These are phyloP conservation scores for Invenusta paracnida DNA, from an alignment of 2,888 invertebrate genomes.

Conservation along the genomic window DNA sequence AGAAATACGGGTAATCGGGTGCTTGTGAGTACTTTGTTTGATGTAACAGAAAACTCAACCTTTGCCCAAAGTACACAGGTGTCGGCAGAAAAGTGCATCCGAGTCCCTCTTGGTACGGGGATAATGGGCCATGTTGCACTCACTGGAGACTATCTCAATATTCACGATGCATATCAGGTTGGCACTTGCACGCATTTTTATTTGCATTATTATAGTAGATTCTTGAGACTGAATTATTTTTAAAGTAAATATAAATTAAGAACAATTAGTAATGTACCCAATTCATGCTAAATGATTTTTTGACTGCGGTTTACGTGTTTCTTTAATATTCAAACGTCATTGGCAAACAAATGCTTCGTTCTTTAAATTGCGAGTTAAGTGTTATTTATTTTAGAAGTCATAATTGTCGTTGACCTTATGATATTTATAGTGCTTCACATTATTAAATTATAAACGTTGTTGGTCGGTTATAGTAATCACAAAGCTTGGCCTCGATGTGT, in stretches of 20 bases:
- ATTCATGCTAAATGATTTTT: not conserved
- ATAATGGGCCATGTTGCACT: conserved; percentile 57
- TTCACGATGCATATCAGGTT: conserved; percentile 58
- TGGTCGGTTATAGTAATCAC: too few relatives aligned
- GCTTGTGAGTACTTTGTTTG: conserved; percentile 57
- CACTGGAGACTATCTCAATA: conserved; percentile 55
- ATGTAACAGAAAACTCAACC: conserved; percentile 63
- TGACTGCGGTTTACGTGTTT: too few relatives aligned
- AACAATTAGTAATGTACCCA: not conserved
- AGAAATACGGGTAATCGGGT: conserved; percentile 22
- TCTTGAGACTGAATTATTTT: not conserved
- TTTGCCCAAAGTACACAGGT: conserved; percentile 83
- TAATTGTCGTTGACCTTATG: too few relatives aligned
- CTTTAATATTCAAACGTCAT: too few relatives aligned
- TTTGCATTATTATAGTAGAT: not conserved
- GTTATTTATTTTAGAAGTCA: too few relatives aligned
- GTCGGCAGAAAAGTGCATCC: conserved; percentile 69
- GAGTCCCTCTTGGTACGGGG: conserved; percentile 55
- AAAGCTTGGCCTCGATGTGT: too few relatives aligned
- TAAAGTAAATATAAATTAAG: not conserved
- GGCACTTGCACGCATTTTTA: too few relatives aligned
- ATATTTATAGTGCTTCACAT: too few relatives aligned
- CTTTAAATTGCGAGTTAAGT: too few relatives aligned
- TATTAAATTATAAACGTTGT: too few relatives aligned
- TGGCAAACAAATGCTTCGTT: too few relatives aligned